phyloP scores from a whole-genome alignment of 2,113 vertebrate genomes.

The mouse (Mus musculus) region GRCm39 chr6:35512001-35512500 shows the following conservation, averaged over 20 bases:
- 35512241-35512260: conserved; percentile 13
- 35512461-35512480: neutral
- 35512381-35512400: neutral
- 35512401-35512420: neutral
- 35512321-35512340: neutral
- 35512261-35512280: neutral
- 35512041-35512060: no score
- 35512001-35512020: no score
- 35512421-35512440: neutral
- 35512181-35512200: neutral
- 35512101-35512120: conserved; percentile 6
- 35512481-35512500: neutral
- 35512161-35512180: neutral
- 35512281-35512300: neutral
- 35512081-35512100: no score
- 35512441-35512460: neutral
- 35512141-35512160: conserved; percentile 46
- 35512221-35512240: neutral
- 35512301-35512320: neutral
- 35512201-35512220: neutral
- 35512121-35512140: neutral
- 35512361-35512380: neutral
- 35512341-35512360: neutral
- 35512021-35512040: no score
- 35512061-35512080: no score